Evolutionary conservation across 1,140 invertebrate species (phyloP).

Genomic region (Atta texana): DNA sequence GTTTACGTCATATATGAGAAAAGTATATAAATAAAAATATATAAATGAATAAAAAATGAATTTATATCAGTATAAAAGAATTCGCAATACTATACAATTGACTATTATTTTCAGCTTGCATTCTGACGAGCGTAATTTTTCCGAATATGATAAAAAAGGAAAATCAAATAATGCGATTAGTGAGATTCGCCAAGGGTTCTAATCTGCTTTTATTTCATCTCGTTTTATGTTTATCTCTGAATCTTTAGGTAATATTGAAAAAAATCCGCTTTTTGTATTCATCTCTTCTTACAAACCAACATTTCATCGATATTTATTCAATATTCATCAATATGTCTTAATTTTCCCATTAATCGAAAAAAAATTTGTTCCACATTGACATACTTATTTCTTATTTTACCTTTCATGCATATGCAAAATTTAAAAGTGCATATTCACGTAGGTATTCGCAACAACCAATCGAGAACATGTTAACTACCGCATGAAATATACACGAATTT

Average conservation of each 20-base stretch:
- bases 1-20: neutral
- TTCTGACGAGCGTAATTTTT: constrained; percentile 2
- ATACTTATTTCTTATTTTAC: constrained; percentile 8
- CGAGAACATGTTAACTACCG: neutral
- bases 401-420: neutral
- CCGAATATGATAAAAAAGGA: neutral
- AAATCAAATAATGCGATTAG: constrained; percentile 34
- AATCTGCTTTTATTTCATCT: constrained; percentile 39
- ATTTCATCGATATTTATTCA: constrained; percentile 19
- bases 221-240: neutral
- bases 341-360: constrained; percentile 25
- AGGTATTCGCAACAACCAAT: neutral
- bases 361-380: constrained; percentile 9
- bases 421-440: constrained; percentile 29
- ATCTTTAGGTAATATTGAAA: neutral
- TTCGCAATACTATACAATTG: neutral
- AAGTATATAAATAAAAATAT: neutral
- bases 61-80: neutral
- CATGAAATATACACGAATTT: neutral
- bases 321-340: neutral
- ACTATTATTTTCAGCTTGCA: neutral
- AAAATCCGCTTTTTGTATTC: constrained; percentile 8
- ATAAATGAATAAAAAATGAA: neutral
- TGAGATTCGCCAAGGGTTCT: neutral
- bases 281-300: constrained; percentile 1